phyloP scores from a whole-genome alignment of 2,797 vertebrate species.

The Podarcis siculus region DNA sequence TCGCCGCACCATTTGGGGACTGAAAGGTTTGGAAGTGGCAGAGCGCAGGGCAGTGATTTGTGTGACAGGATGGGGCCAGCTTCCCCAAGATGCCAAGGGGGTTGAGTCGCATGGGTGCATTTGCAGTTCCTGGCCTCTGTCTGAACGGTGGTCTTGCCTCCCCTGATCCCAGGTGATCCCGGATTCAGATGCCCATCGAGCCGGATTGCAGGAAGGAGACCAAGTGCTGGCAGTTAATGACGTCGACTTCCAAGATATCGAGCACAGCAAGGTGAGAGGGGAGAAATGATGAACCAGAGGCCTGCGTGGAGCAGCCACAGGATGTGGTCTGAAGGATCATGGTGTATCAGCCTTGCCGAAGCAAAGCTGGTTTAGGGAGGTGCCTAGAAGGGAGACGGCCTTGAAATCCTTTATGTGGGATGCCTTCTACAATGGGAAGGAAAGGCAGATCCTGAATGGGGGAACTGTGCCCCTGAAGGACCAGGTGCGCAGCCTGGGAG shows the following conservation, averaged over 20 bases:
- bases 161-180: constrained; percentile 88
- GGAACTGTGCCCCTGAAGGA: too few relatives aligned
- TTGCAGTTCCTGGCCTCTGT: neutral
- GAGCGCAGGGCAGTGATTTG: rapidly evolving
- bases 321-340: neutral
- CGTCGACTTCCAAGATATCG: constrained; percentile 98
- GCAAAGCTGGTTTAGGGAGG: neutral
- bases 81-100: neutral
- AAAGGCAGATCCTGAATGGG: neutral
- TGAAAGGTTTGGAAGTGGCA: neutral
- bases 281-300: too few relatives aligned
- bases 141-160: neutral
- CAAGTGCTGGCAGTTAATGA: constrained; percentile 97
- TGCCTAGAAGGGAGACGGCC: too few relatives aligned
- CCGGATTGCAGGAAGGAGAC: constrained; percentile 96
- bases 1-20: too few relatives aligned
- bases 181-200: constrained; percentile 94
- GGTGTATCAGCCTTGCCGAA: neutral
- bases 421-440: neutral
- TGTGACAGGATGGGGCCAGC: too few relatives aligned
- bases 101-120: rapidly evolving
- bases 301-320: neutral
- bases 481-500: too few relatives aligned
- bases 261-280: constrained; percentile 89
- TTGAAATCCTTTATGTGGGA: neutral